Evolutionary conservation across 2,797 vertebrate genomes (phyloP), one percentile per base, ranked within the genome.

Genomic region (Naso thynnoides): DNA sequence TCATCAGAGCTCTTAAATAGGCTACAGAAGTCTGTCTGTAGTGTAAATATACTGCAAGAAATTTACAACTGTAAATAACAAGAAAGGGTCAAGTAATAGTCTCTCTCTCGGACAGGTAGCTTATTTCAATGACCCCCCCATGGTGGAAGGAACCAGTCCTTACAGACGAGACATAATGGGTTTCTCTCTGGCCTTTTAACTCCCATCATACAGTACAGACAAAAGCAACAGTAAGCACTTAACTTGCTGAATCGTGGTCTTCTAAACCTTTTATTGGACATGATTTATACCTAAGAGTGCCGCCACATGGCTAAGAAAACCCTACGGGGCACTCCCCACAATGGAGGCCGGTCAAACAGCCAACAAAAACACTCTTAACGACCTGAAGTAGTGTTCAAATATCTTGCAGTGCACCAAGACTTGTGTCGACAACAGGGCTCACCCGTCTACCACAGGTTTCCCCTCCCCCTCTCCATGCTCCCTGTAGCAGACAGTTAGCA

Each of bases 401-500:
- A 56, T 86, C 73, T 81, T 8, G 21, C 65, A 62, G 50, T 82
- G 78, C 78, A 64, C 75, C 68, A 82, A 71, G 77, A 80, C 78
- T 68, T 26, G 63, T 77, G 76, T 52, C 50, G 47, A 70, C 72
- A 79, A 66, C 58, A 47, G 64, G 77, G 68, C 79, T 75, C 50
- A 61, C 41, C 53, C 11, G 19, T 83, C 86, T 83, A 81, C 79
- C 73, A 86, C 84, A 91, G 86, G 82, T 85, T 81, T 77, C 82
- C 88, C 86, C 80, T 81, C 85, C 88, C 86, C 84, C 78, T 73
- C 66, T 5, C 61, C 76, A 58, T 74, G 64, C 86, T 86, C 86
- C 66, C 74, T 82, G 71, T 83, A 88, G 85, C 87, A 88, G 83
- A 72, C 75, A 61, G 83, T 85, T 90, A 90, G 90, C 89, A 79